Percentiles rank a stretch among this genome's conserved stretches.
phyloP scores from a whole-genome alignment of 2,113 vertebrate genomes.

The Bothrops jararaca region DNA sequence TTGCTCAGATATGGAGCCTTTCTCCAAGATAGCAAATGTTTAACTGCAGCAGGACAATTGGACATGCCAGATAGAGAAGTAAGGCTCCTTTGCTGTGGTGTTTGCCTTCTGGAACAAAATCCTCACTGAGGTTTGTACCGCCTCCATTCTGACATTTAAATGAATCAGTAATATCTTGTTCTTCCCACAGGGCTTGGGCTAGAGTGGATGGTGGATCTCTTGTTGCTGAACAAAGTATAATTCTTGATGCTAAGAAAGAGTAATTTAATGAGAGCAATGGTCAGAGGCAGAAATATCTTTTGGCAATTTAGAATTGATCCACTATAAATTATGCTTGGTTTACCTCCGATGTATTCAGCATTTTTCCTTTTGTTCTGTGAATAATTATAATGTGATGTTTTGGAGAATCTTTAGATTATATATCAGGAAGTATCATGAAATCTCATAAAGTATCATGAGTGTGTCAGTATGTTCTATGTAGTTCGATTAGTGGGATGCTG shows the following conservation, averaged over 20 bases:
- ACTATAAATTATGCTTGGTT: background rate
- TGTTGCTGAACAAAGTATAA: too few relatives aligned
- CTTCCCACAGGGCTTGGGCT: background rate
- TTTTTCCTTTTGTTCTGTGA: too few relatives aligned
- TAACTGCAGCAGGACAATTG: background rate
- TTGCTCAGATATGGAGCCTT: background rate
- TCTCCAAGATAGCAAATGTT: background rate
- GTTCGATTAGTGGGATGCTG: too few relatives aligned
- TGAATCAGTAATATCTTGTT: background rate
- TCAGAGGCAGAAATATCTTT: background rate
- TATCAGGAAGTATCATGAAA: too few relatives aligned
- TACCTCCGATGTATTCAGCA: too few relatives aligned
- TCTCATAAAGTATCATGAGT: too few relatives aligned
- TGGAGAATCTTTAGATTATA: too few relatives aligned
- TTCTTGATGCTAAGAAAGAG: background rate
- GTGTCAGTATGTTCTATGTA: too few relatives aligned
- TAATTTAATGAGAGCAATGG: background rate
- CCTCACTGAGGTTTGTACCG: background rate
- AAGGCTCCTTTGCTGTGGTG: background rate
- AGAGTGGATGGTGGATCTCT: background rate
- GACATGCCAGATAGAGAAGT: background rate
- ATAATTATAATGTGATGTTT: too few relatives aligned
- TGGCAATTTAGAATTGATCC: background rate
- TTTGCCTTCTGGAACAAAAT: background rate
- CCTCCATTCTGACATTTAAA: background rate